phyloP scores from a whole-genome alignment of 1,140 invertebrate species.

The Ephestia elutella region DNA sequence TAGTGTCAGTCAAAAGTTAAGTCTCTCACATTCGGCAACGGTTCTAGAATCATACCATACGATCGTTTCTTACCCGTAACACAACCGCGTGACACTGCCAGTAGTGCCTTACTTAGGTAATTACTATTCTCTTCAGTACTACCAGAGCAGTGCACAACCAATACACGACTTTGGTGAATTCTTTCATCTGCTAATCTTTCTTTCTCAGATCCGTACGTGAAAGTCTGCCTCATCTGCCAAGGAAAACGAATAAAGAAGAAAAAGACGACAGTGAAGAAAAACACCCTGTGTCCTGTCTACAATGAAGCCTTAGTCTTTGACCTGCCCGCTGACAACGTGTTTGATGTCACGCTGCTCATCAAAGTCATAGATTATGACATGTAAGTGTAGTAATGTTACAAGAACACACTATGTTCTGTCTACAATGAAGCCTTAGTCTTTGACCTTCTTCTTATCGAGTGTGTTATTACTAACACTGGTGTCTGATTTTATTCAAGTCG shows the following conservation, averaged over 20 bases:
- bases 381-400: slow-evolving; percentile 66
- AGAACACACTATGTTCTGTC: slow-evolving; percentile 86
- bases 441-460: too few species aligned
- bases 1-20: too few species aligned
- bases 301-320: slow-evolving; percentile 92
- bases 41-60: too few species aligned
- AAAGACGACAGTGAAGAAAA: slow-evolving; percentile 90
- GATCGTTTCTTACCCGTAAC: too few species aligned
- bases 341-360: slow-evolving; percentile 87
- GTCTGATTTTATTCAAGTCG: too few species aligned
- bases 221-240: slow-evolving; percentile 86
- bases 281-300: slow-evolving; percentile 89
- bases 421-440: slow-evolving; percentile 90
- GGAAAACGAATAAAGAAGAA: slow-evolving; percentile 89
- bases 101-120: too few species aligned
- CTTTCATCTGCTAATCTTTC: not conserved
- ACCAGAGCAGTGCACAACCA: too few species aligned
- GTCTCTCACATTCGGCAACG: too few species aligned
- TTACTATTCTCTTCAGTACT: too few species aligned
- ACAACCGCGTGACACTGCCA: too few species aligned
- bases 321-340: slow-evolving; percentile 81
- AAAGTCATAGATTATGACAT: slow-evolving; percentile 94
- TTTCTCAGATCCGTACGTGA: slow-evolving; percentile 85
- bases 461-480: too few species aligned
- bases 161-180: not conserved